Evolutionary conservation across 2,888 invertebrate genomes (phyloP).

Genomic region (Tupiocoris notatus): DNA sequence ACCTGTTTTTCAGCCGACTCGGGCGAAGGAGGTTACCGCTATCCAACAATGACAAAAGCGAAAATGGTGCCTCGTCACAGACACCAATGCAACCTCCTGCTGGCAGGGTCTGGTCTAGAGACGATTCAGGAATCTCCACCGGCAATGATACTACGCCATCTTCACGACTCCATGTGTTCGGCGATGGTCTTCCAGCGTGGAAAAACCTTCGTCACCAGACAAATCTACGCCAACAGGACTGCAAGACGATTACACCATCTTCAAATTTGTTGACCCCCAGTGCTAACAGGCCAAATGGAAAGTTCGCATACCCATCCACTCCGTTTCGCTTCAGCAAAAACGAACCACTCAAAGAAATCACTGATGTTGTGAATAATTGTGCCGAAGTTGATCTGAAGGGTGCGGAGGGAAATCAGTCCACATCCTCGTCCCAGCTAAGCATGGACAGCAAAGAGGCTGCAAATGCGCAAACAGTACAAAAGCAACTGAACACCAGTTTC

Average conservation of each 20-base stretch:
- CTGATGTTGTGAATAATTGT: background rate
- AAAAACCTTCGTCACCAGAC: background rate
- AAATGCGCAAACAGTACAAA: background rate
- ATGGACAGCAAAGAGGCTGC: background rate
- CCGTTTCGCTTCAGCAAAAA: slow-evolving; percentile 1
- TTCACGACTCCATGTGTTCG: slow-evolving; percentile 18
- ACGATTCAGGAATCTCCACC: slow-evolving; percentile 11
- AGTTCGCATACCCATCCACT: slow-evolving; percentile 9
- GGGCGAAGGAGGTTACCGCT: slow-evolving; percentile 3
- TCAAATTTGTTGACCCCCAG: background rate
- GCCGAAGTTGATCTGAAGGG: background rate
- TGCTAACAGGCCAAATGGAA: background rate
- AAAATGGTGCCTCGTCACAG: background rate
- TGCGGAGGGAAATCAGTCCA: background rate
- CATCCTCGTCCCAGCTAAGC: background rate
- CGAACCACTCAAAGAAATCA: slow-evolving; percentile 32
- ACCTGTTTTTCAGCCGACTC: slow-evolving; percentile 10
- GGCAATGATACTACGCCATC: slow-evolving; percentile 20
- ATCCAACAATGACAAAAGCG: slow-evolving; percentile 4
- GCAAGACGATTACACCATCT: background rate
- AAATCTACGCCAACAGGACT: background rate
- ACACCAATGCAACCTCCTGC: background rate
- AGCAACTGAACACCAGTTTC: slow-evolving; percentile 33
- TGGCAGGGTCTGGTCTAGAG: background rate
- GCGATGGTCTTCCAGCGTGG: background rate